A percentile compares a stretch with the other conserved stretches of the same genome.
Evolutionary conservation across 2,113 vertebrate genomes (phyloP).

Genomic region (Vulpes lagopus): DNA sequence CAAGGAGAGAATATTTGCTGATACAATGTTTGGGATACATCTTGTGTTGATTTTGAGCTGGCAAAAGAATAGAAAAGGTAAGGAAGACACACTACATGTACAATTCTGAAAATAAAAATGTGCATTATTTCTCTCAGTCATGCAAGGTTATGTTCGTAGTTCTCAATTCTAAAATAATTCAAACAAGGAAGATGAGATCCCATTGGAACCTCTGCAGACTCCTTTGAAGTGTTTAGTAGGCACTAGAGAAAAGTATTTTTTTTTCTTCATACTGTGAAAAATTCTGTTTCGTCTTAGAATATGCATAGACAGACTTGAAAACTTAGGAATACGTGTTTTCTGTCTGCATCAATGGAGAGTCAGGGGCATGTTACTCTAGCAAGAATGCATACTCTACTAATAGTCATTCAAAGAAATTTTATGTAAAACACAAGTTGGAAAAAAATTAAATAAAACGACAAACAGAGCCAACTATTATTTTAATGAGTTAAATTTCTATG

Average conservation of each 20-base stretch:
- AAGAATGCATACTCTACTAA: background rate
- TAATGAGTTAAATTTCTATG: background rate
- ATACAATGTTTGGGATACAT: background rate
- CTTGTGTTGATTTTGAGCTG: background rate
- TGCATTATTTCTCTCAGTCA: constrained; percentile 37
- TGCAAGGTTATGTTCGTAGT: background rate
- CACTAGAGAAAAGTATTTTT: background rate
- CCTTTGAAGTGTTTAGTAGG: constrained; percentile 35
- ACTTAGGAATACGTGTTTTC: background rate
- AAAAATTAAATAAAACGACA: background rate
- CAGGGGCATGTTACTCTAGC: background rate
- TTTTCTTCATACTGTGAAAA: background rate
- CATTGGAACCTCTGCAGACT: background rate
- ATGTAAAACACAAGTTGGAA: background rate
- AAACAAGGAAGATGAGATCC: background rate
- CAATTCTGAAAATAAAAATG: constrained; percentile 44
- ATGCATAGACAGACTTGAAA: background rate
- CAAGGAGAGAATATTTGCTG: background rate
- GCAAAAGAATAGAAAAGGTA: background rate
- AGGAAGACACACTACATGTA: background rate
- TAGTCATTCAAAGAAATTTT: background rate
- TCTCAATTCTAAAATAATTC: constrained; percentile 57
- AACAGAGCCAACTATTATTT: background rate
- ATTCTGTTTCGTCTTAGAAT: constrained; percentile 36
- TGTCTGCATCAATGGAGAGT: background rate